Percentiles rank a stretch among this genome's conserved stretches.
Conservation (phyloP, 2,113 vertebrate species). For the Mesitornis unicolor region DNA sequence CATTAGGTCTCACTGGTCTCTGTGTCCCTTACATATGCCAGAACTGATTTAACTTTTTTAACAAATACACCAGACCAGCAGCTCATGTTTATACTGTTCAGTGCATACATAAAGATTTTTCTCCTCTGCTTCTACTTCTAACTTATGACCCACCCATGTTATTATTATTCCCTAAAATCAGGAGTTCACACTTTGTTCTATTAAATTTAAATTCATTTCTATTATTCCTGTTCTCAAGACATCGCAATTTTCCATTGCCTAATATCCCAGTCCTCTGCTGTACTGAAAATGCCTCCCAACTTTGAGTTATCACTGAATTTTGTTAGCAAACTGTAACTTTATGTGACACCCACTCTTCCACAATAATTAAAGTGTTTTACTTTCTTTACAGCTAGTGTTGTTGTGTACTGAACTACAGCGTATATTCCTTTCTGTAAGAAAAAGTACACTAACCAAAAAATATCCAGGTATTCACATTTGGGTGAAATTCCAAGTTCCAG, state of each 20-base stretch:
- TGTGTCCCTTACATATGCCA: neutral
- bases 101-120: neutral
- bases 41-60: neutral
- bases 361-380: conserved; percentile 13
- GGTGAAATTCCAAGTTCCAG: neutral
- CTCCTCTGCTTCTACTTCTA: neutral
- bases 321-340: conserved; percentile 12
- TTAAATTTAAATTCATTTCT: neutral
- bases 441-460: neutral
- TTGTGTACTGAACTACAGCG: neutral
- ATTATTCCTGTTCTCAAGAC: neutral
- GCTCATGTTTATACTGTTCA: neutral
- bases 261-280: neutral
- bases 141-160: neutral
- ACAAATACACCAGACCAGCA: neutral
- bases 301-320: conserved; percentile 7
- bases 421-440: neutral
- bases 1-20: neutral
- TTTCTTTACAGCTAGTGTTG: neutral
- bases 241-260: neutral
- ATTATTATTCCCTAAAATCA: neutral
- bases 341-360: neutral
- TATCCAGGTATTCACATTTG: neutral
- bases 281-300: neutral
- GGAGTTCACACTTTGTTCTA: neutral